These are phyloP conservation scores for Eriosoma lanigerum DNA, from an alignment of 1,140 invertebrate species.

Conservation along the genomic window DNA sequence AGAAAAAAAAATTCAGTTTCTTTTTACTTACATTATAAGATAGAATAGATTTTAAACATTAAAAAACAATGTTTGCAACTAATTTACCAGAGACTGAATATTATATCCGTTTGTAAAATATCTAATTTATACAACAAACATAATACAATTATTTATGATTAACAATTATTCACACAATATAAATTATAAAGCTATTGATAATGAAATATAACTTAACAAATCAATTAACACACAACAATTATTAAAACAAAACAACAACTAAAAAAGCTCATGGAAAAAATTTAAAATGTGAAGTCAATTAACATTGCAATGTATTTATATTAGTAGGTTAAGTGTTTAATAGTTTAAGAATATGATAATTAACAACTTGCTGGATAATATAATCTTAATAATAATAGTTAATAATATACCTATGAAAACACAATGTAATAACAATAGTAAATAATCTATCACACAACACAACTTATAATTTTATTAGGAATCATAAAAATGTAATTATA, in stretches of 20 bases:
- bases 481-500: neutral
- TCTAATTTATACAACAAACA: neutral
- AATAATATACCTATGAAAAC: slow-evolving; percentile 1
- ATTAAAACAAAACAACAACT: neutral
- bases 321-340: neutral
- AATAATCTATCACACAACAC: neutral
- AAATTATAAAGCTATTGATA: neutral
- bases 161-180: neutral
- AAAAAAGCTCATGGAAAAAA: neutral
- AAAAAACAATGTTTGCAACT: neutral
- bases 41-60: neutral
- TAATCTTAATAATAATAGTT: slow-evolving; percentile 15
- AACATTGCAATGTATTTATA: neutral
- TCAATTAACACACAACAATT: slow-evolving; percentile 12
- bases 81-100: slow-evolving; percentile 3
- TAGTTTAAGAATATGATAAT: neutral
- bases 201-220: slow-evolving; percentile 13
- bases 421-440: slow-evolving; percentile 3
- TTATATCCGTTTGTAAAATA: no score
- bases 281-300: neutral
- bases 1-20: no score
- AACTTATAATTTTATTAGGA: slow-evolving; percentile 1
- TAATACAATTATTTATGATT: neutral
- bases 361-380: no score
- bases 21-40: neutral